Conservation (phyloP, 2,113 vertebrate species). For the Orycteropus afer region DNA sequence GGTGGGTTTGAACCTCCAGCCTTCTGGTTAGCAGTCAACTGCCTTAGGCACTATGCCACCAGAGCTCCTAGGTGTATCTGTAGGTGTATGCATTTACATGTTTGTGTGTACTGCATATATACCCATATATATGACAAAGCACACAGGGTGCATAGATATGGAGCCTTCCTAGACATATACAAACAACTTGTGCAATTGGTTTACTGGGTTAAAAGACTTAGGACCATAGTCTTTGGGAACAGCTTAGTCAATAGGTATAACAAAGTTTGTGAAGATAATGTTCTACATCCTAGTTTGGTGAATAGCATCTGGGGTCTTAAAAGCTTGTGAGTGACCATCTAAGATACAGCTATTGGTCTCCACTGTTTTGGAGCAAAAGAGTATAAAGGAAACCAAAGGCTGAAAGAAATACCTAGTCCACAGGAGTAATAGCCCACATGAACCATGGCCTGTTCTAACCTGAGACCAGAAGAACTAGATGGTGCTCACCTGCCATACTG, state of each 20-base stretch:
- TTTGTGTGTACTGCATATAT: no score
- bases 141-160: no score
- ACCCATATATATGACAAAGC: no score
- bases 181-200: background rate
- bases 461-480: background rate
- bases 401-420: background rate
- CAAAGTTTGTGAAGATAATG: no score
- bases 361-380: no score
- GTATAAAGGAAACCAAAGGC: background rate
- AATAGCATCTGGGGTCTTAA: background rate
- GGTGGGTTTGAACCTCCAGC: no score
- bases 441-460: background rate
- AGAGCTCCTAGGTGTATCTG: no score
- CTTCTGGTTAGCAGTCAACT: no score
- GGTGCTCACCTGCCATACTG: background rate
- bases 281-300: background rate
- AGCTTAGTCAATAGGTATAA: background rate
- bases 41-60: no score
- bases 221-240: background rate
- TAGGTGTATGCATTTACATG: no score
- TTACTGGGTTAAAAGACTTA: no score
- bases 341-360: background rate
- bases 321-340: background rate
- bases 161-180: background rate
- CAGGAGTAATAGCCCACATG: background rate